Evolutionary conservation across 2,797 vertebrate genomes (phyloP), one percentile per base, ranked within the genome.

Genomic region (Danio jaintianensis): DNA sequence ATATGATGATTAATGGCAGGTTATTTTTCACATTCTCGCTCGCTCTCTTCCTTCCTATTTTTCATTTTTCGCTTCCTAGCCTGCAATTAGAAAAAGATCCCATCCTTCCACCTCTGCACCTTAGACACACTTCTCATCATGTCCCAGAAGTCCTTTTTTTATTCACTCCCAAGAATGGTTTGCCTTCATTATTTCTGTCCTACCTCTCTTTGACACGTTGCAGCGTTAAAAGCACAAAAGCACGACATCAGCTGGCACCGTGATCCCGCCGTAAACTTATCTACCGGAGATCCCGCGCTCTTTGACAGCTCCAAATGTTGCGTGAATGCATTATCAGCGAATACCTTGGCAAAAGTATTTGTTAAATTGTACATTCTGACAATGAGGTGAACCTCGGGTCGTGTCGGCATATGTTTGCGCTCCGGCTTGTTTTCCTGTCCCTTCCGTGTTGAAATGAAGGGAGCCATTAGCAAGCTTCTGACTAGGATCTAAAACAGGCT

Each of bases 1-100:
- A 84, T 89, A 87, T 91, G 77, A 82, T 90, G 90, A 90, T 86
- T 91, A 93, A 94, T 90, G 91, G 89, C 87, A 90, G 87, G 87
- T 87, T 82, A 48, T 58, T 84, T 76, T 74, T 79, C 75, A 63
- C 58, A 63, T 50, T 77, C 67, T 77, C 16, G 22, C 66, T 77
- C 40, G 9, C 18, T 66, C 52, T 71, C 48, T 16, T 73, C 16
- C 87, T 20, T 86, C 87, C 86, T 64, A 29, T 20, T 48, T 73
- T 58, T 66, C 10, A 5, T 52, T 56, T 38, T 63, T 42, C 48
- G n/a, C 15, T 13, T 12, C 38, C 55, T 55, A 63, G 66, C 85
- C 87, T 88, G 45, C 87, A 91, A 89, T 87, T 90, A 85, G 80
- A 90, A 88, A 89, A 76, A 75, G 79, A 90, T 77, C 63, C 48